A percentile compares a stretch with the other conserved stretches of the same genome.
These are phyloP conservation scores for Neomonachus schauinslandi DNA, from an alignment of 2,113 vertebrate genomes.

Conservation along the genomic window DNA sequence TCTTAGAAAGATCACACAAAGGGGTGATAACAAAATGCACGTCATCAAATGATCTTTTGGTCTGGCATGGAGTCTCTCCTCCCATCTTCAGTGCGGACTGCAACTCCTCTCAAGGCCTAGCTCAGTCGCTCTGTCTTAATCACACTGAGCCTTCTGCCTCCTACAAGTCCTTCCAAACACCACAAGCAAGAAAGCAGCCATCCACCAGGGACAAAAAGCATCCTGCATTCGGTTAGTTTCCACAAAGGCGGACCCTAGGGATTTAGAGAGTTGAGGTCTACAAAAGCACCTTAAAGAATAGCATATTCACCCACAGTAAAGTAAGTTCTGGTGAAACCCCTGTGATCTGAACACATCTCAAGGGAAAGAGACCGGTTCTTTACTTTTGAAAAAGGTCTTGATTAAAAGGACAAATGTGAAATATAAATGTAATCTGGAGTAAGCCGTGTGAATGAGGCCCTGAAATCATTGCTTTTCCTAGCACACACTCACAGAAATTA, in stretches of 20 bases:
- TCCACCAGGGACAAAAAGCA: not conserved
- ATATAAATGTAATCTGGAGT: constrained; percentile 23
- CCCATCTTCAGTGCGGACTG: not conserved
- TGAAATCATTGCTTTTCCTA: not conserved
- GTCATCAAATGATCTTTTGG: constrained; percentile 10
- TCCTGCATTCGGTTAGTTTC: not conserved
- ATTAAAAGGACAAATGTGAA: constrained; percentile 55
- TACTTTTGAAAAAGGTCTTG: constrained; percentile 25
- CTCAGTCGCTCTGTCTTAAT: not conserved
- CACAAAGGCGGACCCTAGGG: not conserved
- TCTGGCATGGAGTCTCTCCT: constrained; percentile 26
- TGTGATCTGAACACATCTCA: not conserved
- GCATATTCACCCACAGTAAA: not conserved
- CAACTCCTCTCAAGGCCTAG: not conserved
- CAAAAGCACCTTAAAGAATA: not conserved
- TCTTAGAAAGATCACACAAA: constrained; percentile 71
- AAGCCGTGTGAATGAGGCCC: not conserved
- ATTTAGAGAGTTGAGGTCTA: not conserved
- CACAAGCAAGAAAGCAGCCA: not conserved
- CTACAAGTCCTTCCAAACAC: not conserved
- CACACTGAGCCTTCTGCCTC: not conserved
- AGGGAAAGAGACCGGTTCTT: not conserved
- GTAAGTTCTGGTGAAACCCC: not conserved
- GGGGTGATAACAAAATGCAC: constrained; percentile 67
- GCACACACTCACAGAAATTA: accelerated